phyloP scores from a whole-genome alignment of 2,888 invertebrate species.

The Drosophila limbata region DNA sequence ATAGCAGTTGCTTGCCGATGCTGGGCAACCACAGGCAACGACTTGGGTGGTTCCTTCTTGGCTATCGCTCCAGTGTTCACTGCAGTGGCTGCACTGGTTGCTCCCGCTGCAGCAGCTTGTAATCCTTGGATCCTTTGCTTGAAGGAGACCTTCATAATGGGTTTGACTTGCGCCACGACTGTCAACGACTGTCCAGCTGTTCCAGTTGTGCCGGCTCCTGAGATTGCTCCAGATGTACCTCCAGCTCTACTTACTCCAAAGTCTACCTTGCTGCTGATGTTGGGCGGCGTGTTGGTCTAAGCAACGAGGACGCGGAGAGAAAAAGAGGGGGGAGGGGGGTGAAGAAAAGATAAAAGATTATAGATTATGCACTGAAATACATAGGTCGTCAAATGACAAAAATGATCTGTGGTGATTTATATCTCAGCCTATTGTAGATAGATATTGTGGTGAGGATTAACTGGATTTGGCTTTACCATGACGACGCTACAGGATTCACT shows the following conservation, averaged over 20 bases:
- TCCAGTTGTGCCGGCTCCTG: background rate
- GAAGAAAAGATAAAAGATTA: background rate
- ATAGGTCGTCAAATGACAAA: background rate
- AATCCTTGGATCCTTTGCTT: slow-evolving; percentile 88
- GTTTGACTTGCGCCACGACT: slow-evolving; percentile 71
- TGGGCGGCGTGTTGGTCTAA: slow-evolving; percentile 61
- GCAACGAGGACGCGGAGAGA: background rate
- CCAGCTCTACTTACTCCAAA: slow-evolving; percentile 34
- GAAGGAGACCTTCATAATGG: slow-evolving; percentile 88
- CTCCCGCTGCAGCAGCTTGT: slow-evolving; percentile 75
- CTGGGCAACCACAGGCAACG: slow-evolving; percentile 67
- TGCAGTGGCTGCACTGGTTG: slow-evolving; percentile 1
- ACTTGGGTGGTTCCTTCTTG: slow-evolving; percentile 80
- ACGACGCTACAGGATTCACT: slow-evolving; percentile 65
- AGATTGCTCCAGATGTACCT: slow-evolving; percentile 1
- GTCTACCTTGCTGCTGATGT: slow-evolving; percentile 75
- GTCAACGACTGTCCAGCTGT: slow-evolving; percentile 45
- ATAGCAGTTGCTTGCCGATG: slow-evolving; percentile 56
- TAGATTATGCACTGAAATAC: background rate
- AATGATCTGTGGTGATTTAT: background rate
- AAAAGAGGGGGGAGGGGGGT: background rate
- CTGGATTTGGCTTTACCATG: slow-evolving; percentile 74
- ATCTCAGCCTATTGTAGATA: background rate
- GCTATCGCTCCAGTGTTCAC: slow-evolving; percentile 84
- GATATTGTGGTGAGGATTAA: slow-evolving; percentile 2